Base-by-base conservation (phyloP, 2,888 invertebrate genomes). In the Loripinus fragilis region DNA sequence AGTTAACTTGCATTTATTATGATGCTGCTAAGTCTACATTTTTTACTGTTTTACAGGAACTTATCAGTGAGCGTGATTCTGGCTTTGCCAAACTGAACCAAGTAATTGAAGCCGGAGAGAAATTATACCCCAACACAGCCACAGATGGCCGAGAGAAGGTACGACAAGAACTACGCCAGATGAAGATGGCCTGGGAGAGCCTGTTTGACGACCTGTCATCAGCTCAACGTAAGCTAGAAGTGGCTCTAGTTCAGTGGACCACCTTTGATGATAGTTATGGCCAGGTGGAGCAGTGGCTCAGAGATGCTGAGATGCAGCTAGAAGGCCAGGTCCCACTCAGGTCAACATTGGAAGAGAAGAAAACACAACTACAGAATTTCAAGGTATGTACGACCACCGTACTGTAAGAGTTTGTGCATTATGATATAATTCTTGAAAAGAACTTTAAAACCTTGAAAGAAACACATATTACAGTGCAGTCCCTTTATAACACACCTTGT, bases 61-160 rank as follows among this genome's bases (percentile, higher is more conserved):
- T 94, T 30, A 87, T 93, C 8, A 95, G 96, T 15, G 98, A 98
- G 91, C 95, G 96, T 86, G 97, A 98, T 86, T 96, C 97, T 91
- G 97, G 97, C 0, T 96, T 97, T 88, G 96, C 96, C 88, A 96
- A 97, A 87, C 95, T 98, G 42, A 95, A 95, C 72, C 95, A 96
- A 50, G 94, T 98, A 25, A 96, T 96, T 20, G 95, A 96, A 2
- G 95, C 96, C 0, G 97, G 97, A 2, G 98, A 99, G 91, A 96
- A 96, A 92, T 95, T 98, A n/a, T 95, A 98, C 80, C 97, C 98
- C 0, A 97, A 98, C 93, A 99, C 98, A 1, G 97, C 98, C 15
- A 96, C 98, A 0, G 96, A 96, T 87, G 98, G 98, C 0, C 95
- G 98, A 81, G 98, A 99, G 93, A 95, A 95, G 71, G 96, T 98